Conservation (phyloP, 2,113 vertebrate species). For the Aythya baeri region DNA sequence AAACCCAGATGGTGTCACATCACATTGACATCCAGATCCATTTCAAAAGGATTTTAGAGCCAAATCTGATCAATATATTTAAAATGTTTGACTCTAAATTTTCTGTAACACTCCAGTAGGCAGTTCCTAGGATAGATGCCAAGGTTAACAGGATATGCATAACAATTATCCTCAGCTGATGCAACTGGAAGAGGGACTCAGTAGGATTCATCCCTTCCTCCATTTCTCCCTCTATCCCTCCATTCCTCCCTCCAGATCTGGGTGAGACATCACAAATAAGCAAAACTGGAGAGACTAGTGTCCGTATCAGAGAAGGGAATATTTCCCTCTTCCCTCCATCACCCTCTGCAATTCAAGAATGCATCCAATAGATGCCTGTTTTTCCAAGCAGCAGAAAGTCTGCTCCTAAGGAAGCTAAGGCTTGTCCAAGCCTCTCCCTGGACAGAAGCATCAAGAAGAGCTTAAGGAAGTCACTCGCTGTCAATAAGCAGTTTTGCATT, state of each 20-base stretch:
- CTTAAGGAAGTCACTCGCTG: background rate
- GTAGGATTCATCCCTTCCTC: background rate
- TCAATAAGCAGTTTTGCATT: background rate
- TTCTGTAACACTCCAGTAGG: background rate
- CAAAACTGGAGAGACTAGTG: background rate
- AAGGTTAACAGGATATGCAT: background rate
- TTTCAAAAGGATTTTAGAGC: slow-evolving; percentile 11
- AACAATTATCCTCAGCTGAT: background rate
- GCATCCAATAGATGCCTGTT: background rate
- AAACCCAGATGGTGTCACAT: slow-evolving; percentile 39
- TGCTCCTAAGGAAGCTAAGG: background rate
- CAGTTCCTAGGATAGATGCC: background rate
- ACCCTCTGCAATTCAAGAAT: accelerated
- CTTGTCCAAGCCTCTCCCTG: background rate
- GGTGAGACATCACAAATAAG: background rate
- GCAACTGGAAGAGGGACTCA: background rate
- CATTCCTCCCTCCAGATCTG: background rate
- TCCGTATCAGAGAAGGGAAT: background rate
- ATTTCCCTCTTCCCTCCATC: background rate
- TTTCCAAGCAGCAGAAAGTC: background rate
- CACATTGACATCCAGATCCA: slow-evolving; percentile 14
- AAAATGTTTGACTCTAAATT: slow-evolving; percentile 12
- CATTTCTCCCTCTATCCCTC: background rate
- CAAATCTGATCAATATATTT: slow-evolving; percentile 40
- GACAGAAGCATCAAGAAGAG: background rate